These are phyloP conservation scores for Osmerus eperlanus DNA, from an alignment of 2,113 vertebrate species.

Conservation along the genomic window DNA sequence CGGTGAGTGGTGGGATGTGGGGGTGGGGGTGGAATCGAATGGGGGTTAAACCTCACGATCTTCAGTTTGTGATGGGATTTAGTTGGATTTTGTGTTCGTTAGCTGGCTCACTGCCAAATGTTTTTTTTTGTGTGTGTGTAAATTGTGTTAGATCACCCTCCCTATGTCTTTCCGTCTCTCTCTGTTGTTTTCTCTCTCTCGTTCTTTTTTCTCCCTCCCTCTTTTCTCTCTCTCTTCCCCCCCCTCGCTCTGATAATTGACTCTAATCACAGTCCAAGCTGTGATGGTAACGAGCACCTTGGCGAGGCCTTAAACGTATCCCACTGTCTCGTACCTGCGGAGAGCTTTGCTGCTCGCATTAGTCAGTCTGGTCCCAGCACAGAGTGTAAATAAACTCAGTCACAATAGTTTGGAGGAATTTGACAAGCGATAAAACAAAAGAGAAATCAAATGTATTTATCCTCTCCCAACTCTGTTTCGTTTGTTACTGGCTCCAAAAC, in stretches of 20 bases:
- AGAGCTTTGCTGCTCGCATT: background rate
- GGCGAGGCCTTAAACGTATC: constrained; percentile 79
- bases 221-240: background rate
- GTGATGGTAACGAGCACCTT: constrained; percentile 79
- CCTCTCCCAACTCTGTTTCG: no score
- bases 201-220: background rate
- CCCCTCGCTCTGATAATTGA: background rate
- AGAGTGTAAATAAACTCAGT: constrained; percentile 5
- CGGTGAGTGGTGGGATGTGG: constrained; percentile 72
- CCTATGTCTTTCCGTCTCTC: background rate
- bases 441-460: background rate
- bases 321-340: background rate
- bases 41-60: no score
- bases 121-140: no score
- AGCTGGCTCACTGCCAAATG: no score
- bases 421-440: background rate
- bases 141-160: no score
- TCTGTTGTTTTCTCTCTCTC: background rate
- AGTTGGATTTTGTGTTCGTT: no score
- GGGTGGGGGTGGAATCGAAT: no score
- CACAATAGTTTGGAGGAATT: background rate
- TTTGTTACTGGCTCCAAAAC: no score
- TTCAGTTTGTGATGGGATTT: no score
- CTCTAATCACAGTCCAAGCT: constrained; percentile 24
- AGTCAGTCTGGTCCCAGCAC: constrained; percentile 17